Evolutionary conservation across 2,113 vertebrate species (phyloP).

Genomic region (Collichthys lucidus): DNA sequence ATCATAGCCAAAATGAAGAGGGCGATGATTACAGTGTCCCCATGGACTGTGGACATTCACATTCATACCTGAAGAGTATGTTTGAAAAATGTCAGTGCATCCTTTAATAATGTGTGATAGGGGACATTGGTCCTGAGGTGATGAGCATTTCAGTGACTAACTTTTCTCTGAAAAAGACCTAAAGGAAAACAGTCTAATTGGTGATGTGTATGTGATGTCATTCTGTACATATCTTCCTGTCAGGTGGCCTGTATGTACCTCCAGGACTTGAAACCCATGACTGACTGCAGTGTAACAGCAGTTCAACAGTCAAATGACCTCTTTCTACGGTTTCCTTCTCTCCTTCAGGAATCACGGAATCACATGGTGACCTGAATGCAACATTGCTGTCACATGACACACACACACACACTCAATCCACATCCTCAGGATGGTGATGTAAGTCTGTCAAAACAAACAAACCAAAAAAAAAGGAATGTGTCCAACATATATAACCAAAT

Average conservation of each 20-base stretch:
- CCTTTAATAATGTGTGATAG: background rate
- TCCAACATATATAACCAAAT: too few relatives aligned
- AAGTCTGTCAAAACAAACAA: background rate
- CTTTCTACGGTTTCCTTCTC: background rate
- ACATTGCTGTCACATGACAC: constrained; percentile 14
- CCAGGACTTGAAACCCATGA: constrained; percentile 35
- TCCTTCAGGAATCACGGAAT: constrained; percentile 6
- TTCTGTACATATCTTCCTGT: background rate
- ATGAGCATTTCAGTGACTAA: background rate
- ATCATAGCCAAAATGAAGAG: too few relatives aligned
- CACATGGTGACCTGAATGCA: constrained; percentile 40
- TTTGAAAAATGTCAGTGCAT: background rate
- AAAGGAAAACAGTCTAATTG: background rate
- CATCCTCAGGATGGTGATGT: background rate
- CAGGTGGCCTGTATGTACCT: constrained; percentile 7
- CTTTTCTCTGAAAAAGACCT: background rate
- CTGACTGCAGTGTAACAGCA: background rate
- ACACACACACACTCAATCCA: background rate
- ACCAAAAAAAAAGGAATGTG: too few relatives aligned
- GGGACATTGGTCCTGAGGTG: background rate
- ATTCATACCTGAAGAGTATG: background rate
- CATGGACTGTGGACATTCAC: background rate
- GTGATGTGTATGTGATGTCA: background rate
- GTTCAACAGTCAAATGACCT: constrained; percentile 7
- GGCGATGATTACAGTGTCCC: background rate